These are phyloP conservation scores for Ceuthmochares aereus DNA, from an alignment of 2,113 vertebrate genomes.

Conservation along the genomic window DNA sequence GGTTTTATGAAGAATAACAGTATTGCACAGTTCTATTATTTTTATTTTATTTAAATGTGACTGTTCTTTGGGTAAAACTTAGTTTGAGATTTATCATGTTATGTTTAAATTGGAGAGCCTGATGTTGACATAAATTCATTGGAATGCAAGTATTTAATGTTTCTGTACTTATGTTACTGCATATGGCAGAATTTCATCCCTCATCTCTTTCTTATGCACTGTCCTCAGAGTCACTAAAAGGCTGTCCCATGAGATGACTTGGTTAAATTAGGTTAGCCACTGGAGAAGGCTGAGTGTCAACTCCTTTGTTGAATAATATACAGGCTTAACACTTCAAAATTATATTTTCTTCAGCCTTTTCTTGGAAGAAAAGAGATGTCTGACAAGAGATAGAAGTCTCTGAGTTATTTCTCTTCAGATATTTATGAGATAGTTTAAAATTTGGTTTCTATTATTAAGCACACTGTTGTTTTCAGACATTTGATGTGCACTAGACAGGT, in stretches of 20 bases:
- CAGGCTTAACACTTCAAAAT: background rate
- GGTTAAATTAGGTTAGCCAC: slow-evolving; percentile 66
- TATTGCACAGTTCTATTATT: background rate
- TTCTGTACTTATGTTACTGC: slow-evolving; percentile 74
- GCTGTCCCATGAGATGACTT: slow-evolving; percentile 34
- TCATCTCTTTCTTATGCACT: slow-evolving; percentile 46
- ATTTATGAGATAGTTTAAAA: background rate
- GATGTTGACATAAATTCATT: slow-evolving; percentile 71
- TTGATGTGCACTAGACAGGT: background rate
- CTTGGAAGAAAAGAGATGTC: background rate
- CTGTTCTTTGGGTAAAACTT: background rate
- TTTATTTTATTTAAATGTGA: background rate
- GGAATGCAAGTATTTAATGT: slow-evolving; percentile 28
- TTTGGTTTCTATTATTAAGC: background rate
- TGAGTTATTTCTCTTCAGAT: background rate
- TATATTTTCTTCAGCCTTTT: background rate
- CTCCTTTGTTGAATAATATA: background rate
- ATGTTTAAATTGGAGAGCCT: slow-evolving; percentile 49
- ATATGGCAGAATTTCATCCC: slow-evolving; percentile 73
- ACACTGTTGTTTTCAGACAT: background rate
- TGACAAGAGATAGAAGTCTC: background rate
- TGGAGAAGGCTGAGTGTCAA: background rate
- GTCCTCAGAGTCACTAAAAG: slow-evolving; percentile 51
- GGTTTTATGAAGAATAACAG: background rate
- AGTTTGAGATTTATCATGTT: background rate